A percentile compares a stretch with the other conserved stretches of the same genome.
Conservation (phyloP, 2,888 invertebrate species). For the Balanococcus diminutus region DNA sequence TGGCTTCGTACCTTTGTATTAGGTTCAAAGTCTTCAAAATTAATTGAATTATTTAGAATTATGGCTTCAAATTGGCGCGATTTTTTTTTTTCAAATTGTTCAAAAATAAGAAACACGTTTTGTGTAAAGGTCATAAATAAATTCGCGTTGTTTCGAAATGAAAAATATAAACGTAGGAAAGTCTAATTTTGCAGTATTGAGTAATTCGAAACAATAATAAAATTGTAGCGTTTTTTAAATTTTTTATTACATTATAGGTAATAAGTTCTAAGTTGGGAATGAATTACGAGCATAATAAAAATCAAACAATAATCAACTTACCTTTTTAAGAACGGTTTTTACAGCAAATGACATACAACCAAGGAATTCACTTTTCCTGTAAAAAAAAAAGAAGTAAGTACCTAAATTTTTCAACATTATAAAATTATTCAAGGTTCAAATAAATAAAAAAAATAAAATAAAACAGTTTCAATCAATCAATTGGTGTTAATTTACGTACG, state of each 20-base stretch:
- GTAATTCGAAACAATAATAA: not conserved
- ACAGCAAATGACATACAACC: slow-evolving; percentile 93
- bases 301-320: slow-evolving; percentile 61
- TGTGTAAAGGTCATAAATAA: not conserved
- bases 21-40: not conserved
- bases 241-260: not conserved
- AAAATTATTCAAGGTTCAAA: too few species aligned
- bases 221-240: not conserved
- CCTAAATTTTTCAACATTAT: not conserved
- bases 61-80: not conserved
- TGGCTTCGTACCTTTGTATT: not conserved
- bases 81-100: not conserved
- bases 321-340: slow-evolving; percentile 77
- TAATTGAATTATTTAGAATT: slow-evolving; percentile 19
- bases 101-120: too few species aligned
- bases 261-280: not conserved
- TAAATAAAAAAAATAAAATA: not conserved
- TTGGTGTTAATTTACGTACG: not conserved
- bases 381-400: slow-evolving; percentile 62
- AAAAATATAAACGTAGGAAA: not conserved
- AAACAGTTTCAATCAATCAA: not conserved
- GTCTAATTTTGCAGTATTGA: not conserved
- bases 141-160: not conserved
- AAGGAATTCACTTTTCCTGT: slow-evolving; percentile 89
- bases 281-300: not conserved